Conservation (phyloP, 2,888 invertebrate genomes). For the Lathronympha strigana region DNA sequence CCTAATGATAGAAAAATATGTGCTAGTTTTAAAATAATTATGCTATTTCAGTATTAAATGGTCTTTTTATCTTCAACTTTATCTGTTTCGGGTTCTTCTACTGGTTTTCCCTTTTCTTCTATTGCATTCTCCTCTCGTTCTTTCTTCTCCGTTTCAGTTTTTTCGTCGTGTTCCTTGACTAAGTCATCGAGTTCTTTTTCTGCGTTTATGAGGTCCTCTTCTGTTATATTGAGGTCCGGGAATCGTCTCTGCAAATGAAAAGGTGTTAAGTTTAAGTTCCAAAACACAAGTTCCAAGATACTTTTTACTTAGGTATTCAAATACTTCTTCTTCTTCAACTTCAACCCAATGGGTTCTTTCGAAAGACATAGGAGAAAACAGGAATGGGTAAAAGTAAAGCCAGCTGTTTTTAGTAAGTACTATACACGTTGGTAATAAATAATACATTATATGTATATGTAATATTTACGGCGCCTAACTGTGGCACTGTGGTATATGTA, state of each 20-base stretch:
- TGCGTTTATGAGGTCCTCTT: conserved; percentile 73
- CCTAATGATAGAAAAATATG: conserved; percentile 39
- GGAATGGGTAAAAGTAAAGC: too few species aligned
- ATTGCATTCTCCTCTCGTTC: conserved; percentile 30
- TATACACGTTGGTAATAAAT: too few species aligned
- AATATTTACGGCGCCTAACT: too few species aligned
- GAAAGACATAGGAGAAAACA: too few species aligned
- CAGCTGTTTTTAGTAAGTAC: too few species aligned
- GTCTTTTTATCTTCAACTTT: conserved; percentile 61
- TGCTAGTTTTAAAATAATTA: conserved; percentile 16
- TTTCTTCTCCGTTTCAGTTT: conserved; percentile 43
- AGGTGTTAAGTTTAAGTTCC: too few species aligned
- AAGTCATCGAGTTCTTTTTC: conserved; percentile 71
- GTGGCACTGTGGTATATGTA: too few species aligned
- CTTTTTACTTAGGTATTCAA: too few species aligned
- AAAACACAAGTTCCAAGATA: too few species aligned
- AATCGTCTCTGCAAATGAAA: conserved; percentile 64
- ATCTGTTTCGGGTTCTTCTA: conserved; percentile 42
- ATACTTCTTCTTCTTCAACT: too few species aligned
- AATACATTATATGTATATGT: too few species aligned
- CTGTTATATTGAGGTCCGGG: conserved; percentile 74
- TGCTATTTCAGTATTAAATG: conserved; percentile 51
- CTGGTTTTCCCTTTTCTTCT: background rate
- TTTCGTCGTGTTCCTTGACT: conserved; percentile 59
- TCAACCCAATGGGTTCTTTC: too few species aligned